A percentile compares a stretch with the other conserved stretches of the same genome.
Evolutionary conservation across 2,113 vertebrate genomes (phyloP).

Genomic region (Tragelaphus strepsiceros): DNA sequence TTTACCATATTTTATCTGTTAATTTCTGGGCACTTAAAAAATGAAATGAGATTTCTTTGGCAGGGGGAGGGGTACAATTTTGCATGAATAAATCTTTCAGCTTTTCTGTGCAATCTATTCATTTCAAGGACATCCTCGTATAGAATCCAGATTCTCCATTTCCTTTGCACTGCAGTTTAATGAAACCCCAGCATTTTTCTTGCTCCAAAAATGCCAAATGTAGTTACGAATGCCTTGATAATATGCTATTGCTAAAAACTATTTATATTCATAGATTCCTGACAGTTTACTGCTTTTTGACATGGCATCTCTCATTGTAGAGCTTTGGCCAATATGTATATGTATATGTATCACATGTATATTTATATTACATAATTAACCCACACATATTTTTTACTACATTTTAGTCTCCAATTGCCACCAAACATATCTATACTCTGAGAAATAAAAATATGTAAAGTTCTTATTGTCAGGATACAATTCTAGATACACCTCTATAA

Average conservation of each 20-base stretch:
- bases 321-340: conserved; percentile 51
- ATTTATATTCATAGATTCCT: conserved; percentile 82
- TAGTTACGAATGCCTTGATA: conserved; percentile 81
- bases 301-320: conserved; percentile 64
- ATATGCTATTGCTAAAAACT: conserved; percentile 79
- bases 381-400: conserved; percentile 37
- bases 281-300: conserved; percentile 80
- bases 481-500: conserved; percentile 57
- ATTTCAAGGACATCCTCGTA: conserved; percentile 71
- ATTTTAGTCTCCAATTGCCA: conserved; percentile 57
- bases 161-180: conserved; percentile 64
- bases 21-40: conserved; percentile 69
- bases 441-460: conserved; percentile 55
- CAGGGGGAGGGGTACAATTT: background rate
- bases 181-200: conserved; percentile 77
- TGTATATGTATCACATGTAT: conserved; percentile 20
- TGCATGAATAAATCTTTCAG: conserved; percentile 54
- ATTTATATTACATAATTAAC: conserved; percentile 59
- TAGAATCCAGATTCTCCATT: conserved; percentile 65
- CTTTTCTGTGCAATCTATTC: conserved; percentile 29
- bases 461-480: conserved; percentile 52
- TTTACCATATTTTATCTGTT: conserved; percentile 74
- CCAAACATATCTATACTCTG: conserved; percentile 56
- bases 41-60: background rate
- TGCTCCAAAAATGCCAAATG: conserved; percentile 83